Evolutionary conservation across 2,113 vertebrate genomes (phyloP), one percentile per base, ranked within the genome.

Genomic region (Callocephalon fimbriatum): DNA sequence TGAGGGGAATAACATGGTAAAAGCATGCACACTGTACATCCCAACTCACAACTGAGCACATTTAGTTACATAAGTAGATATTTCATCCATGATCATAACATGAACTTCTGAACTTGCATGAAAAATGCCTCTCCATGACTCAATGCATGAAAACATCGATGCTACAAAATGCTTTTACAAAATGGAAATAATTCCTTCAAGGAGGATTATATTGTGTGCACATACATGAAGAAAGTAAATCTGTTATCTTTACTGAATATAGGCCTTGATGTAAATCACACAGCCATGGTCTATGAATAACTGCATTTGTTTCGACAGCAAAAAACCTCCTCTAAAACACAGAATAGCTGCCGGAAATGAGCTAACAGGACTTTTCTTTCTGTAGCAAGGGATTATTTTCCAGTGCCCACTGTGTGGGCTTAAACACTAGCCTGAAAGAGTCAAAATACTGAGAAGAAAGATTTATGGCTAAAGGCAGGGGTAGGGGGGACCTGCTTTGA

Each of bases 351-450:
- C 81, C 44, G 90, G 96, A 97, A 96, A 86, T 88, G 92, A 97
- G 95, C 85, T 95, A 95, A 97, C 89, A 58, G 86, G 38, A 81
- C 83, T 96, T 94, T 91, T 84, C 86, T 82, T 84, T 93, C 82
- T 90, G 95, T 86, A 96, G 95, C 93, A 95, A 90, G 89, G 95
- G 94, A 96, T 96, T 97, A 94, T 93, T 97, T 96, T 95, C 88
- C 79, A 95, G 29, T 82, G 61, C 96, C 93, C 79, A 67, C 91
- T 97, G 93, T 92, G 97, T 97, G 97, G 96, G 97, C 96, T 97
- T 96, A 93, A 95, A 94, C 82, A 96, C 82, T 93, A 93, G 94
- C 90, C 81, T 91, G 77, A 84, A 94, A 92, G 63, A 94, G 90
- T 79, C 95, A 86, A 94, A 96, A 97, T 87, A 96, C 95, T 97